Evolutionary conservation across 30 jellyfish, hydroid and myxozoan species (phyloP), one percentile per base, ranked within the genome.

Genomic region (Cassiopea andromeda): DNA sequence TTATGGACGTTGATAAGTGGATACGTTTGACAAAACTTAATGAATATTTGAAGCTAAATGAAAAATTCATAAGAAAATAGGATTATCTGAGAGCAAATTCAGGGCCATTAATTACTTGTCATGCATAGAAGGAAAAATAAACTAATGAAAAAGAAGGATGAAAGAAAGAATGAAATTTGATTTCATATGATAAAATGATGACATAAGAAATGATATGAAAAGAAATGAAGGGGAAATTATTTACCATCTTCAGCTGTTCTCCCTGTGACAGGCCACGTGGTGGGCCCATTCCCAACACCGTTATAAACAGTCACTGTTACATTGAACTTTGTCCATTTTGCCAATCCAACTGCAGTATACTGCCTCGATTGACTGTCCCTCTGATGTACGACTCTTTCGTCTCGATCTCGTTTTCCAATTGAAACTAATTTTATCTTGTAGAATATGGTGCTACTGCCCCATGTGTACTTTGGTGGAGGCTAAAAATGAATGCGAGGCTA

Each of bases 231-330:
- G 7, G 14, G 19, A 61, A 4, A 3, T 17, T 59, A 75, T 93
- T 59, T 69, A 95, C 99, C 97, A 78, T 95, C 99, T 82, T 95
- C 98, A 1, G 98, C 92, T 1, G 99, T 95, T 64, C 97, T 90
- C 17, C 94, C 97, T 12, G 85, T 70, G 54, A 95, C 89, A 1
- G 91, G 93, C 85, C 78, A 49, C 27, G 94, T 78, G 19, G 88
- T 75, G 16, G 99, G 99, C 16, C 99, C 98, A 54, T 75, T 57
- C 1, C 99, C 99, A 17, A 80, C 94, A 44, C 85, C 77, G 70
- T 95, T 95, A 48, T 69, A 95, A 44, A 91, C 83, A 2, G 92
- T 58, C n/a, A 95, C 87, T 10, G 99, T 85, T 15, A 95, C 89
- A 78, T 95, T 95, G 50, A 85, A 95, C 91, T 73, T 14, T 12